Conservation (phyloP, 1,140 invertebrate genomes). For the Batillaria attramentaria region DNA sequence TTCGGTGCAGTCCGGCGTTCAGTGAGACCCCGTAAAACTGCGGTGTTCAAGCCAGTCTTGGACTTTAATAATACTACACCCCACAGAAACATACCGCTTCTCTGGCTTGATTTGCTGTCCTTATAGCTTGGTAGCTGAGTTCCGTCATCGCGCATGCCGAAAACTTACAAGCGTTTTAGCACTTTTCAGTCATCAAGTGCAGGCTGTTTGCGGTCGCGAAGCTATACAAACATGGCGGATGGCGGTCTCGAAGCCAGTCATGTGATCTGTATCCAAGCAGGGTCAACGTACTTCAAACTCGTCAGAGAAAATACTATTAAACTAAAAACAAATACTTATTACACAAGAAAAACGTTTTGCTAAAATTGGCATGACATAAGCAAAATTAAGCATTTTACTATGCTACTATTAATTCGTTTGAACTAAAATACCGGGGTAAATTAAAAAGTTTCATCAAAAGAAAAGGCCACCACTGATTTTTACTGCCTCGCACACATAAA, state of each 20-base stretch:
- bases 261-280: constrained; percentile 10
- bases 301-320: neutral
- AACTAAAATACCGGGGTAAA: too few species aligned
- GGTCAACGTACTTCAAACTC: constrained; percentile 34
- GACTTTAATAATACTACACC: neutral
- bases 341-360: neutral
- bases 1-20: too few species aligned
- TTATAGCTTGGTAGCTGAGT: constrained; percentile 66
- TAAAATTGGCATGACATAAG: neutral
- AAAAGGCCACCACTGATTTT: too few species aligned
- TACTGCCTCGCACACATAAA: too few species aligned
- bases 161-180: neutral
- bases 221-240: constrained; percentile 34
- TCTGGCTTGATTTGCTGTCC: constrained; percentile 68
- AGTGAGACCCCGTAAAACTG: too few species aligned
- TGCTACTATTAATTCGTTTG: too few species aligned
- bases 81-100: constrained; percentile 62
- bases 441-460: too few species aligned
- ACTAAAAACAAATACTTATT: neutral
- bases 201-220: constrained; percentile 27
- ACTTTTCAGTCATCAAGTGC: too few species aligned
- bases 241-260: neutral
- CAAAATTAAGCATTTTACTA: neutral
- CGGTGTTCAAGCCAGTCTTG: neutral
- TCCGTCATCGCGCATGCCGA: constrained; percentile 58